Evolutionary conservation across 2,797 vertebrate species (phyloP), one percentile per base, ranked within the genome.

Genomic region (Champsocephalus gunnari): DNA sequence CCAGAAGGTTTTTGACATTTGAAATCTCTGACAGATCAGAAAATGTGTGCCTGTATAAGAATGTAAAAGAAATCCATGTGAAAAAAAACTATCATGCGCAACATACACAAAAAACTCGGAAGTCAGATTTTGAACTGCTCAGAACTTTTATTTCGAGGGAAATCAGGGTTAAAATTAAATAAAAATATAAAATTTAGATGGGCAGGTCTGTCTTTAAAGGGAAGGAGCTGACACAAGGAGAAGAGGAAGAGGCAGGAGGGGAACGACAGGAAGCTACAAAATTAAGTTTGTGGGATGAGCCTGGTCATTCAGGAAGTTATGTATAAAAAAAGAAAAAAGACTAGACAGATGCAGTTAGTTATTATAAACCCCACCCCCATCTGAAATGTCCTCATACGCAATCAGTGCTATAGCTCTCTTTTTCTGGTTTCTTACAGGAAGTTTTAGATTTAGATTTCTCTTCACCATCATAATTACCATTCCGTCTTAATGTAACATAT

Each of bases 141-240:
- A 96, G 94, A 96, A 96, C 86, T 92, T 98, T 98, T 97, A 98
- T 97, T 97, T 94, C 71, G 88, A 95, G 94, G 94, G 93, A 89
- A 94, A 92, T 90, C 86, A 89, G 92, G 93, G 89, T 94, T 94
- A 92, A 95, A 95, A 95, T 93, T 94, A 96, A 95, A 85, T 60
- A 89, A 95, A 94, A 94, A 94, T 94, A 95, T 94, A 95, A 96
- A 95, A 94, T 90, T 92, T 92, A 74, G 77, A 89, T 81, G 82
- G 87, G 79, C 87, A 82, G 59, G 71, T 84, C 77, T 72, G 77
- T 85, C 77, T 89, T 86, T 86, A 84, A 87, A 86, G 71, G 72
- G 70, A 81, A 83, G 66, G 62, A 67, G 70, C 58, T 44, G 74
- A 80, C 81, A 80, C 50, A 44, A 4, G 66, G 65, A 67, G 48